Conservation (phyloP, 2,797 vertebrate genomes). For the Falco naumanni region DNA sequence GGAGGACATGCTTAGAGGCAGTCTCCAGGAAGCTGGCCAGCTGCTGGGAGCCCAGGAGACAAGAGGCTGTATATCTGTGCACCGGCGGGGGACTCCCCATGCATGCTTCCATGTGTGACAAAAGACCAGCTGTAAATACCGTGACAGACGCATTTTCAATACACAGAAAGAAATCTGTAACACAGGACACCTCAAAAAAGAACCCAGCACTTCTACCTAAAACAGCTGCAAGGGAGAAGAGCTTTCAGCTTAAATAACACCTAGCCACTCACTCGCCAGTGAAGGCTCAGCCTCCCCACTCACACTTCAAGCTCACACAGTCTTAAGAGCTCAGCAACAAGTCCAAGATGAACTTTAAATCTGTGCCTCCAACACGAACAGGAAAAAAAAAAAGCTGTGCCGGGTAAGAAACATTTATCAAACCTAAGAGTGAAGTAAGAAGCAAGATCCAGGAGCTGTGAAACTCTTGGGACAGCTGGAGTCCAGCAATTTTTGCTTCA, state of each 20-base stretch:
- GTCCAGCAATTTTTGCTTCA: background rate
- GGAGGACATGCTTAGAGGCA: background rate
- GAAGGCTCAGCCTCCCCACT: background rate
- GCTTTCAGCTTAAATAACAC: background rate
- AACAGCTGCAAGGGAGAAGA: background rate
- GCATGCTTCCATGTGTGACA: accelerated
- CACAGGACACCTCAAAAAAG: background rate
- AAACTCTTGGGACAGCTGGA: background rate
- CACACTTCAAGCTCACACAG: background rate
- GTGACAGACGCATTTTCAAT: background rate
- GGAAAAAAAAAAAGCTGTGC: background rate
- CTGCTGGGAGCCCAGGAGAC: background rate
- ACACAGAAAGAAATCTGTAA: background rate
- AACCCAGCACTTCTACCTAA: background rate
- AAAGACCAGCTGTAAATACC: background rate
- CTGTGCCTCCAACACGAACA: background rate
- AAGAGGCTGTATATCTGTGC: background rate
- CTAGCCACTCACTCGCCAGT: background rate
- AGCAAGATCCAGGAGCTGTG: background rate
- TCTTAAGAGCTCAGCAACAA: background rate
- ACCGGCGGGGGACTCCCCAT: background rate
- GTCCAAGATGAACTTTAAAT: background rate
- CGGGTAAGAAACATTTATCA: background rate
- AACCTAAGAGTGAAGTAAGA: background rate
- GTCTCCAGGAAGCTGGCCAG: background rate